These are phyloP conservation scores for Dioctria linearis DNA, from an alignment of 2,888 invertebrate species.

Conservation along the genomic window DNA sequence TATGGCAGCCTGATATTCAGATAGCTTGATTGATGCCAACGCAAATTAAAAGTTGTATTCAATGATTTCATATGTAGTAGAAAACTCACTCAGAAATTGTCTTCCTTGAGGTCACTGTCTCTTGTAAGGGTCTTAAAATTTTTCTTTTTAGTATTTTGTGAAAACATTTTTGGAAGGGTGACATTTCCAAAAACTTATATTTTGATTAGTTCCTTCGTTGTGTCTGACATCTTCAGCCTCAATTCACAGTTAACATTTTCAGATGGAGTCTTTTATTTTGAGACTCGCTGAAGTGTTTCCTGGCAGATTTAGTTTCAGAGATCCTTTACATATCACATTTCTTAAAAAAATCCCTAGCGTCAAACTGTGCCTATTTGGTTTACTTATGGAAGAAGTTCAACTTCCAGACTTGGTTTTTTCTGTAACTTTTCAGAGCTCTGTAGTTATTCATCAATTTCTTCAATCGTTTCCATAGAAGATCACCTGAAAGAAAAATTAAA, in stretches of 20 bases:
- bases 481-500: not conserved
- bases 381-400: not conserved
- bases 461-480: not conserved
- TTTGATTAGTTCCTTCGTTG: too few species aligned
- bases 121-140: too few species aligned
- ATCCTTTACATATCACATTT: not conserved
- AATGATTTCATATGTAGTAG: too few species aligned
- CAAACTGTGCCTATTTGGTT: conserved; percentile 8
- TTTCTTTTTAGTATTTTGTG: too few species aligned
- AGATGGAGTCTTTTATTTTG: not conserved
- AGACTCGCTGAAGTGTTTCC: not conserved
- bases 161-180: too few species aligned
- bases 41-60: too few species aligned
- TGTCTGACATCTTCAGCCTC: too few species aligned
- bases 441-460: not conserved
- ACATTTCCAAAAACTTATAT: too few species aligned
- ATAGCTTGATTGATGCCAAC: too few species aligned
- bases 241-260: not conserved
- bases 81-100: too few species aligned
- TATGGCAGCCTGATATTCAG: too few species aligned
- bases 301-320: not conserved
- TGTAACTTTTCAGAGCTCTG: not conserved
- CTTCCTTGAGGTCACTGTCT: too few species aligned
- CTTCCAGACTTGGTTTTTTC: not conserved
- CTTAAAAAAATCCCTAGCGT: not conserved